Conservation (phyloP, 2,113 vertebrate species). For the Elephas maximus region DNA sequence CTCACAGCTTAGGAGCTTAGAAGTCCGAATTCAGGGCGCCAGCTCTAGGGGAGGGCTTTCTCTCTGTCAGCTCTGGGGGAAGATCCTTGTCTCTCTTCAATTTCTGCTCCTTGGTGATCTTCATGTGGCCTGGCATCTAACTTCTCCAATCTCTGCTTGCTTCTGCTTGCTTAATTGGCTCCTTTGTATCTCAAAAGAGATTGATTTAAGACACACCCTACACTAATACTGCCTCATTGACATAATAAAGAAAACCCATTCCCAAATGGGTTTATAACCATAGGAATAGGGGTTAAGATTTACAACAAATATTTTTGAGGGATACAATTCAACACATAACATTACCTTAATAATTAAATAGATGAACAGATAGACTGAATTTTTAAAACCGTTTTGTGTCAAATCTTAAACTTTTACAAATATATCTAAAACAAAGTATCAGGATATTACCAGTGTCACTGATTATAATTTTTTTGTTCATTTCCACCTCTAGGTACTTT, state of each 20-base stretch:
- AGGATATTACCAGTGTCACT: neutral
- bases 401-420: neutral
- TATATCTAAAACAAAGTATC: neutral
- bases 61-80: too few relatives aligned
- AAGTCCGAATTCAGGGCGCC: too few relatives aligned
- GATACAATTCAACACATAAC: neutral
- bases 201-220: neutral
- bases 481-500: slow-evolving; percentile 90
- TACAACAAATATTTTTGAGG: neutral
- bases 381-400: neutral
- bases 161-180: neutral
- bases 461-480: neutral
- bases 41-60: too few relatives aligned
- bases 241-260: neutral
- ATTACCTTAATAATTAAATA: neutral
- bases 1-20: too few relatives aligned
- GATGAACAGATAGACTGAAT: neutral
- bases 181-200: neutral
- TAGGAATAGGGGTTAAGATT: neutral
- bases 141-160: neutral
- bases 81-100: too few relatives aligned
- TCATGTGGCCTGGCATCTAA: neutral
- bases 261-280: neutral
- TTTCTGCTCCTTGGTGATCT: neutral
- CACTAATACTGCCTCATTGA: neutral